These are phyloP conservation scores for Gymnothorax javanicus DNA, from an alignment of 2,797 vertebrate species.

Conservation along the genomic window DNA sequence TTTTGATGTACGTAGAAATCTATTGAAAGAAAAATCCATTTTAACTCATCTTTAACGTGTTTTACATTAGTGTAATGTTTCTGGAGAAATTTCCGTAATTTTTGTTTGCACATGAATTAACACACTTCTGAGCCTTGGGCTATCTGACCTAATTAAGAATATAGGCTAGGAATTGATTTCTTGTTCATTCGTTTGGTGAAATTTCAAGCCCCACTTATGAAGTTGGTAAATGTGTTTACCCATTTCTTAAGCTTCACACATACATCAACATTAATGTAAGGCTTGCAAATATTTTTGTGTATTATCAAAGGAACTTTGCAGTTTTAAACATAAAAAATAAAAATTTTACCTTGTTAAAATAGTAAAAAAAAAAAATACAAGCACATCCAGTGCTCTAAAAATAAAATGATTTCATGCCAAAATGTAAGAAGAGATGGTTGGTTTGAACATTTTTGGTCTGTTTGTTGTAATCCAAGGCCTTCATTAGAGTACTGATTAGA, in stretches of 20 bases:
- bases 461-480: neutral
- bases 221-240: neutral
- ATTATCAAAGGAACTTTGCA: neutral
- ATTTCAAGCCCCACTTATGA: neutral
- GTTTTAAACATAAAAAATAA: constrained; percentile 2
- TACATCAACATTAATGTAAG: neutral
- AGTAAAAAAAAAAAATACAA: neutral
- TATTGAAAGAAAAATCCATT: neutral
- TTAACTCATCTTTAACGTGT: neutral
- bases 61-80: constrained; percentile 7
- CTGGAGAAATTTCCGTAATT: neutral
- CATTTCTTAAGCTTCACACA: neutral
- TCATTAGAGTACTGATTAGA: neutral
- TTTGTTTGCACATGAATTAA: neutral
- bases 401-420: neutral
- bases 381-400: neutral
- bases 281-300: neutral
- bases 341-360: neutral
- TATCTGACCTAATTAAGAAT: neutral
- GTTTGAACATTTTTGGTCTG: neutral
- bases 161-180: neutral
- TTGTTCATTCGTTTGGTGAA: neutral
- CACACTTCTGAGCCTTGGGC: neutral
- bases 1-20: neutral
- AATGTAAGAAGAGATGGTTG: neutral